A percentile compares a stretch with the other conserved stretches of the same genome.
Conservation (phyloP, 2,797 vertebrate species). For the Acanthurus leucopareius region DNA sequence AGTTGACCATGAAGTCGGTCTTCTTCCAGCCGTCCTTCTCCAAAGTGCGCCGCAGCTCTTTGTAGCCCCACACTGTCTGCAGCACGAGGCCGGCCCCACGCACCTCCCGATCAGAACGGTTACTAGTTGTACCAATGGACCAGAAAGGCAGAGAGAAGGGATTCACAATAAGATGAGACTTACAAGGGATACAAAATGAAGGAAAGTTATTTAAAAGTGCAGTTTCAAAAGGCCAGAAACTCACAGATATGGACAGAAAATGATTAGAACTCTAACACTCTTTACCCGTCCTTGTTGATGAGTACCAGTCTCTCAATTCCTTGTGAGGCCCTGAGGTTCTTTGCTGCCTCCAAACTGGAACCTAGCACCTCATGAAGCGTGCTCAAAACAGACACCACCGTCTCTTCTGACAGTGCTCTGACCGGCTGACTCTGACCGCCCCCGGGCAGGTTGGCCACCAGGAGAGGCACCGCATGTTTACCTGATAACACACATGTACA, state of each 20-base stretch:
- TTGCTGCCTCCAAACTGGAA: conserved; percentile 93
- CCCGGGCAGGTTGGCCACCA: conserved; percentile 91
- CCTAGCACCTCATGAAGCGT: conserved; percentile 94
- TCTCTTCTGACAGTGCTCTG: conserved; percentile 91
- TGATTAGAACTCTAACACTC: neutral
- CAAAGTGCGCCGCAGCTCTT: conserved; percentile 93
- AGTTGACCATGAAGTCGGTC: conserved; percentile 94
- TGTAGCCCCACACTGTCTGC: conserved; percentile 95
- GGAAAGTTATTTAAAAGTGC: accelerated
- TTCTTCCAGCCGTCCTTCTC: conserved; percentile 99
- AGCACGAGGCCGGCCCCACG: conserved; percentile 92
- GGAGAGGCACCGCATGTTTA: conserved; percentile 91
- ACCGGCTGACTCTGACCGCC: conserved; percentile 91
- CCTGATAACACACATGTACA: conserved; percentile 77
- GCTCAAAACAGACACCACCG: conserved; percentile 92
- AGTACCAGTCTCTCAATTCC: conserved; percentile 96
- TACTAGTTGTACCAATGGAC: conserved; percentile 77
- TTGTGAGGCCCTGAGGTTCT: conserved; percentile 92
- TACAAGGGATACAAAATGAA: neutral
- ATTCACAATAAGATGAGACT: neutral
- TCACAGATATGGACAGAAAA: neutral
- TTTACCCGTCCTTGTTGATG: conserved; percentile 95
- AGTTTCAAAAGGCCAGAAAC: neutral
- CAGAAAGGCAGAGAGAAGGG: neutral
- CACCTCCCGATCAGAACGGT: conserved; percentile 94